Base-by-base conservation (phyloP, 1,140 invertebrate genomes). In the Andricus grossulariae region DNA sequence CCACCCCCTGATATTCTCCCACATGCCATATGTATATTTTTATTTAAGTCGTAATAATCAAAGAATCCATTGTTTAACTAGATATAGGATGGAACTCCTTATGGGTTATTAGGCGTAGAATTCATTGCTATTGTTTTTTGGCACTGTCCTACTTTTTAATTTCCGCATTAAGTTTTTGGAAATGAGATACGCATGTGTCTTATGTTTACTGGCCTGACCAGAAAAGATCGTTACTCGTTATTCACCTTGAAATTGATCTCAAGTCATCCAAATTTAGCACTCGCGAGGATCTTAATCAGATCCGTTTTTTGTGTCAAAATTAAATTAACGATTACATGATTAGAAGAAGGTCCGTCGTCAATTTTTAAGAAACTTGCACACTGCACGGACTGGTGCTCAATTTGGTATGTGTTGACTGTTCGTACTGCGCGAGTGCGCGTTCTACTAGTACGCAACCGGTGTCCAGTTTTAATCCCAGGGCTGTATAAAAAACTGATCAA, bases 211-310 rank as follows among this genome's bases (percentile, higher is more conserved):
- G 39, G 8, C 7, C 25, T 39, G 25, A n/a, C 10, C 0, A 55
- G 18, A 66, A 66, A 66, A 66, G 57, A 66, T 66, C 13, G n/a
- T 66, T 66, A 66, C 25, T 66, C 13, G n/a, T 66, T 66, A 66
- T 21, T 66, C 60, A 66, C 60, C n/a, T 66, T 66, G 25, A n/a
- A 66, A 66, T 32, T 66, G 6, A 66, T 45, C 25, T 66, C 21
- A 66, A 32, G 25, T 45, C 21, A 8, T 10, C 15, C 13, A n/a
- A 15, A 66, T 39, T 66, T 7, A 25, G 8, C 21, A 39, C 16
- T 54, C n/a, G 10, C n/a, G 52, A 18, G 52, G 0, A 18, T 18
- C 4, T 4, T 66, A 21, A 66, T 66, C n/a, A 10, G 15, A n/a
- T 66, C 25, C 32, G 32, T 39, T 39, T 66, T 66, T 39, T 39